Evolutionary conservation across 2,888 invertebrate species (phyloP).

Genomic region (Leptinotarsa haldemani): DNA sequence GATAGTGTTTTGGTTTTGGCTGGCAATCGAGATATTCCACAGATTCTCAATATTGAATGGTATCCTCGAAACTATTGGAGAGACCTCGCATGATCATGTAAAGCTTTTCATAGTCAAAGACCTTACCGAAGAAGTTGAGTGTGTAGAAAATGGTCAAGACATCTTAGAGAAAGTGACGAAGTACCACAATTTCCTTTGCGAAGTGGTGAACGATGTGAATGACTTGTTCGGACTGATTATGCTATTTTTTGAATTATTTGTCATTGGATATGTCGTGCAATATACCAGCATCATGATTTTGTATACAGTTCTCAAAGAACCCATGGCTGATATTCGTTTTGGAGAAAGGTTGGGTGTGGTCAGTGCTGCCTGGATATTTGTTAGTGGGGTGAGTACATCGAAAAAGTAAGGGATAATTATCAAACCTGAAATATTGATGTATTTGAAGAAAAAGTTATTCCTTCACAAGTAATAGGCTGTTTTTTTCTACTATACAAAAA

Average conservation of each 20-base stretch:
- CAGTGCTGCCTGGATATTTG: not conserved
- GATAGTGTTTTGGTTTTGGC: conserved; percentile 23
- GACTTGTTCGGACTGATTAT: conserved; percentile 24
- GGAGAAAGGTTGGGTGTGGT: not conserved
- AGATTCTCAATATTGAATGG: conserved; percentile 28
- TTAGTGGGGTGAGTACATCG: not conserved
- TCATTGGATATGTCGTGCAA: conserved; percentile 23
- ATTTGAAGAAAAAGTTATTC: too few relatives aligned
- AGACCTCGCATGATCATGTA: not conserved
- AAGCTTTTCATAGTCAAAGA: too few relatives aligned
- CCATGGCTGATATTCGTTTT: not conserved
- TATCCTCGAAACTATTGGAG: not conserved
- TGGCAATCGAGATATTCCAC: conserved; percentile 24
- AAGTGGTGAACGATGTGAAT: conserved; percentile 20
- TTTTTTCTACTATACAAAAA: too few relatives aligned
- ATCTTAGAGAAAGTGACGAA: conserved; percentile 13
- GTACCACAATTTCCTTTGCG: conserved; percentile 25
- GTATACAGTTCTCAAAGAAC: not conserved
- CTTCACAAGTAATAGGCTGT: too few relatives aligned
- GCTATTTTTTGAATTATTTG: conserved; percentile 18
- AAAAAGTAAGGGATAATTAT: too few relatives aligned
- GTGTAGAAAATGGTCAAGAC: not conserved
- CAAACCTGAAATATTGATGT: too few relatives aligned
- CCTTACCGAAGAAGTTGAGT: not conserved
- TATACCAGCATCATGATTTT: conserved; percentile 14